Base-by-base conservation (phyloP, 2,797 vertebrate species). In the Paratrypauchen microcephalus region DNA sequence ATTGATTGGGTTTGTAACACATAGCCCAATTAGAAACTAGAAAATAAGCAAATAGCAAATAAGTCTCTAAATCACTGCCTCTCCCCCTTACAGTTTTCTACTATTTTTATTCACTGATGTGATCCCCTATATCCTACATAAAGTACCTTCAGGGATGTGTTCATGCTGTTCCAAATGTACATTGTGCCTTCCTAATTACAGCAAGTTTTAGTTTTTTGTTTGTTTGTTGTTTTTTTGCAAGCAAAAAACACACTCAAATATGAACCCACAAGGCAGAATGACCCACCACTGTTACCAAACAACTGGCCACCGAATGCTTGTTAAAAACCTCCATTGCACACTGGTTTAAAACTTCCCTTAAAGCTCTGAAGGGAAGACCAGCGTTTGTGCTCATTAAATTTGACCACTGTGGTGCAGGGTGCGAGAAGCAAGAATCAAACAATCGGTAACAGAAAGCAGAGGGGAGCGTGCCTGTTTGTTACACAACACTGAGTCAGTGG, bases 401-500 rank as follows among this genome's bases (percentile, higher is more conserved):
- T 61, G 67, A 71, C 71, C 63, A 69, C 76, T 47, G 50, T 55
- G 7, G 73, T 12, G 63, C 67, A 66, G 64, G 48, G 54, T 54
- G 66, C 21, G 57, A 78, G 60, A 45, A 70, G 65, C 65, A 61
- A 48, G 70, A 74, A 80, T 75, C 65, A 70, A 77, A 74, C 78
- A 78, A 70, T 60, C 64, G 63, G 66, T 68, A 68, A 30, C 28
- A 55, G 32, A 50, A 28, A 79, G 71, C 70, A 32, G 72, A 18
- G 24, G 62, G 50, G 71, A 69, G 69, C 19, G 68, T 58, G 68
- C 73, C 39, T 83, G 83, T 86, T 83, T 85, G 79, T 89, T 85
- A 80, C 77, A 80, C 83, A 87, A 86, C 80, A 83, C 68, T 65
- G 79, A 87, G 78, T 83, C 84, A 82, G 71, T 69, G 75, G 76